Evolutionary conservation across 2,888 invertebrate species (phyloP), one percentile per base, ranked within the genome.

Genomic region (Synanthedon andrenaeformis): DNA sequence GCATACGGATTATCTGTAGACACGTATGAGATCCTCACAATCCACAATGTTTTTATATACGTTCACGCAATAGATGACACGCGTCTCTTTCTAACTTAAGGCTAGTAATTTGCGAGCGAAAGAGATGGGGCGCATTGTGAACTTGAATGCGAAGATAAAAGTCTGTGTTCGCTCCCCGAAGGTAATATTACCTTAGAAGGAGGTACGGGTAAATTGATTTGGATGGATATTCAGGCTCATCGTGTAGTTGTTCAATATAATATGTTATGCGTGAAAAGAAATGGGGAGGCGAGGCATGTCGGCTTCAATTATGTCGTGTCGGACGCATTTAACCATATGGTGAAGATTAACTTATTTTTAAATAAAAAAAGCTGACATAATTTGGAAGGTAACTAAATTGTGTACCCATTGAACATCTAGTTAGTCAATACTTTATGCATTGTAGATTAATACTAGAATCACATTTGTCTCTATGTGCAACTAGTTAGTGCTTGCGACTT

Each of bases 181-280:
- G 66, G 65, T 60, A 65, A 66, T 65, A 67, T 70, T 69, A 70
- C 69, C 65, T 68, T 70, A 66, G 62, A 66, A 61, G 62, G 62
- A 67, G 63, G 66, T 64, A 65, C 68, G 66, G 62, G 64, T 70
- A 69, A 74, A 76, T 77, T 76, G 74, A 74, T 76, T 75, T 63
- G 62, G 66, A 72, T 67, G 62, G 65, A 66, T 70, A 62, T 64
- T 61, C 62, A 62, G 61, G 57, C 63, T 59, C 61, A 58, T 67
- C 66, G 63, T 67, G 63, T 61, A 61, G 59, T 64, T 62, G 63
- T 64, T 60, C 61, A 60, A 64, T 63, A 72, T 69, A 71, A 64
- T 62, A 60, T 63, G 65, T 65, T 61, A 62, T 64, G 64, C 66
- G 64, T 62, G 58, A 65, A 64, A 62, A 56, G 52, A 45, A 14